phyloP scores from a whole-genome alignment of 2,113 vertebrate genomes.

The Nipponia nippon region DNA sequence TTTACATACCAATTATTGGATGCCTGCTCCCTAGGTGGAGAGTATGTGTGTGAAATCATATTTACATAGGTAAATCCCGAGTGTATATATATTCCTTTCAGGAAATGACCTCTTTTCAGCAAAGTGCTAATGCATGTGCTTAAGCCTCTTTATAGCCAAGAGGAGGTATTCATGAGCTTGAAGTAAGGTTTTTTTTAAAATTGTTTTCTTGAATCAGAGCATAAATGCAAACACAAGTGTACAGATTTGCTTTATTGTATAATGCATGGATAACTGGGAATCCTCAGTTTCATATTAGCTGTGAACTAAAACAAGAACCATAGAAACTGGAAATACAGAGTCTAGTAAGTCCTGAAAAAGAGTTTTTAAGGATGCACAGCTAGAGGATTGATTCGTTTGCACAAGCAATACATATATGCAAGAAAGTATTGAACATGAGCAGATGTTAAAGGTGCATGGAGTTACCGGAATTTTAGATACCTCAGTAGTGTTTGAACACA shows the following conservation, averaged over 20 bases:
- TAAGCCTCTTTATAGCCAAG: slow-evolving; percentile 16
- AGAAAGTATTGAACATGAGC: neutral
- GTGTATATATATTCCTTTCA: slow-evolving; percentile 38
- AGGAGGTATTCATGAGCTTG: slow-evolving; percentile 13
- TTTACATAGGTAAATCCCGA: slow-evolving; percentile 44
- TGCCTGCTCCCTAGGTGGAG: neutral
- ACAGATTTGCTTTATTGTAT: neutral
- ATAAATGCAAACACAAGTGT: neutral
- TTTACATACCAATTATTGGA: neutral
- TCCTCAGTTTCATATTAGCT: neutral
- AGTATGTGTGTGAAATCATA: slow-evolving; percentile 32
- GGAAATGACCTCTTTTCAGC: slow-evolving; percentile 59
- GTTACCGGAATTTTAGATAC: neutral
- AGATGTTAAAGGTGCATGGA: neutral
- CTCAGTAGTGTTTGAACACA: neutral
- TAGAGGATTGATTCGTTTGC: neutral
- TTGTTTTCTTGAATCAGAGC: neutral
- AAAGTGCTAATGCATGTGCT: slow-evolving; percentile 36
- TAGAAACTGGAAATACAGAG: neutral
- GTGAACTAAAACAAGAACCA: neutral
- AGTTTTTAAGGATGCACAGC: neutral
- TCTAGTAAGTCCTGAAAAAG: neutral
- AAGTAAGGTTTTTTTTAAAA: neutral
- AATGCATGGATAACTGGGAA: neutral
- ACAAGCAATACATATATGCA: neutral